Evolutionary conservation across 2,113 vertebrate species (phyloP).

Genomic region (Eretmochelys imbricata): DNA sequence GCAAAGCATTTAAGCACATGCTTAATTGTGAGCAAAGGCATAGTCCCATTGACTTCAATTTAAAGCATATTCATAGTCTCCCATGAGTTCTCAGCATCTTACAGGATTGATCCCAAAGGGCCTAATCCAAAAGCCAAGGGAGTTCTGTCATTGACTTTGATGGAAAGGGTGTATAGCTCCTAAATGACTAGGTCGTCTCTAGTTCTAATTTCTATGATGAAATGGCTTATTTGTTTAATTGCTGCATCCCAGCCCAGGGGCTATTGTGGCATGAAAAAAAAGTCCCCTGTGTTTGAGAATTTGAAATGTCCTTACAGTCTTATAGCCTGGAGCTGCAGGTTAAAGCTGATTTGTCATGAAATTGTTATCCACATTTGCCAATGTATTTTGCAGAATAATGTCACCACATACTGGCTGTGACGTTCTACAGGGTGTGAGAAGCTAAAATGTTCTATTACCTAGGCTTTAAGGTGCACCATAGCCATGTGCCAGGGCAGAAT

Average conservation of each 20-base stretch:
- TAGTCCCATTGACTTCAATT: neutral
- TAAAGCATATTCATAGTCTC: neutral
- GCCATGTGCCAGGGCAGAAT: rapidly evolving
- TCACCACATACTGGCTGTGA: neutral
- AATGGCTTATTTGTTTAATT: neutral
- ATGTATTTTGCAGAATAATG: neutral
- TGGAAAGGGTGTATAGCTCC: neutral
- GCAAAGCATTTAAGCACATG: rapidly evolving
- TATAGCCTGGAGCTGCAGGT: neutral
- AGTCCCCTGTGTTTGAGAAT: neutral
- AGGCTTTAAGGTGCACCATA: neutral
- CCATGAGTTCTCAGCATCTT: neutral
- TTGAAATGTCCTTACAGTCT: neutral
- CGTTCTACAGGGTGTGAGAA: neutral
- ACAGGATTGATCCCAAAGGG: neutral
- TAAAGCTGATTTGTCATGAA: neutral
- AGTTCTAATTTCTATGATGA: neutral
- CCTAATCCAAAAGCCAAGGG: neutral
- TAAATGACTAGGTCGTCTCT: neutral
- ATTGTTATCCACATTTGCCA: neutral
- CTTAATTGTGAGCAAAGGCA: neutral
- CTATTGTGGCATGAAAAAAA: neutral
- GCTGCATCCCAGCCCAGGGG: neutral
- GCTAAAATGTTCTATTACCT: neutral
- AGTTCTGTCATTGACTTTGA: neutral